phyloP scores from a whole-genome alignment of 2,797 vertebrate genomes.

The Buphagus erythrorhynchus region DNA sequence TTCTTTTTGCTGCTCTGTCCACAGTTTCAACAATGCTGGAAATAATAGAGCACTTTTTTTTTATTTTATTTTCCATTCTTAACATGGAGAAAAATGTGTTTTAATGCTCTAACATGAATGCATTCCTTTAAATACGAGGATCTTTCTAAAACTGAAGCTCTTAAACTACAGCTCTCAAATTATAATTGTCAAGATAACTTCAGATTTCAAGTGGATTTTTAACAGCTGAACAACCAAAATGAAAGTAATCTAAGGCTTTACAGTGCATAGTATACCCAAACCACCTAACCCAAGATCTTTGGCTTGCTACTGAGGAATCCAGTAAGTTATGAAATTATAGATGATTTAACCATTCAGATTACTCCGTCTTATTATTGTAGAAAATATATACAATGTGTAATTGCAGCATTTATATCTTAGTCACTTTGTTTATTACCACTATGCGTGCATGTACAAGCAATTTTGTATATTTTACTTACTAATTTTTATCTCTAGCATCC shows the following conservation, averaged over 20 bases:
- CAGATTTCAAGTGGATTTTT: background rate
- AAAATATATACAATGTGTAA: background rate
- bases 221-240: background rate
- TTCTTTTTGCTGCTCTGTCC: background rate
- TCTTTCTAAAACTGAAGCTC: background rate
- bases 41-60: background rate
- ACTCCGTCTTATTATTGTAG: background rate
- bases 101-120: background rate
- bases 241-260: background rate
- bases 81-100: background rate
- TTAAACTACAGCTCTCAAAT: background rate
- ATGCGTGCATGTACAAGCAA: rapidly evolving
- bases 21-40: background rate
- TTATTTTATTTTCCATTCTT: background rate
- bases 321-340: background rate
- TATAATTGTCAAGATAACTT: background rate
- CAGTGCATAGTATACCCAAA: background rate
- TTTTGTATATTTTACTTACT: background rate
- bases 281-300: background rate
- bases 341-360: background rate
- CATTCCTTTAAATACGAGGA: background rate
- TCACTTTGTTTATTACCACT: background rate
- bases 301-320: background rate
- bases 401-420: background rate
- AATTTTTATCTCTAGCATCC: background rate